Evolutionary conservation across 2,113 vertebrate genomes (phyloP).

Genomic region (Machaerirhynchus nigripectus): DNA sequence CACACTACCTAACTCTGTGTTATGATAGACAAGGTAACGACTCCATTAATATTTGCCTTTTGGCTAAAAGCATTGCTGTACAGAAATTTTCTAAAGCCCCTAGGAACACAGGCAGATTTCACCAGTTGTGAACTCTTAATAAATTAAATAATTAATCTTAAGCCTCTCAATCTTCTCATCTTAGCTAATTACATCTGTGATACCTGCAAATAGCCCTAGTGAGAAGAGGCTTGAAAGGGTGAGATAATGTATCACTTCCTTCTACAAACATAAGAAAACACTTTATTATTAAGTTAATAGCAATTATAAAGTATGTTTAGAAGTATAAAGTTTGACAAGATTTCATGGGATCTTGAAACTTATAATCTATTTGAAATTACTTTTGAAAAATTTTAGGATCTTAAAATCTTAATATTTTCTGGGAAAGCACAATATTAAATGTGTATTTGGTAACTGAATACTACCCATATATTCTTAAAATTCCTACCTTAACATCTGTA

Average conservation of each 20-base stretch:
- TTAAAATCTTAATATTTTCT: not conserved
- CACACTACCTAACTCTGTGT: not conserved
- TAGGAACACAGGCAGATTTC: not conserved
- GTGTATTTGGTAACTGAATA: not conserved
- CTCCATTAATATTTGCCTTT: not conserved
- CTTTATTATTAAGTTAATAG: not conserved
- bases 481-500: conserved; percentile 86
- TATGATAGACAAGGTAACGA: accelerated
- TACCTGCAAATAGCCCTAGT: not conserved
- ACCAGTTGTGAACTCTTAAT: not conserved
- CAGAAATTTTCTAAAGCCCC: not conserved
- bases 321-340: not conserved
- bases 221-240: not conserved
- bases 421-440: not conserved
- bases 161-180: not conserved
- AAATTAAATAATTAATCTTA: not conserved
- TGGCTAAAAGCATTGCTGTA: not conserved
- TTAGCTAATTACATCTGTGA: not conserved
- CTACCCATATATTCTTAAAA: not conserved
- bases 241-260: not conserved
- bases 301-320: not conserved
- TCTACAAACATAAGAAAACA: not conserved
- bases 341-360: not conserved
- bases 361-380: not conserved
- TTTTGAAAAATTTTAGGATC: not conserved